Evolutionary conservation across 2,888 invertebrate species (phyloP).

Genomic region (Drosophila infuscata): DNA sequence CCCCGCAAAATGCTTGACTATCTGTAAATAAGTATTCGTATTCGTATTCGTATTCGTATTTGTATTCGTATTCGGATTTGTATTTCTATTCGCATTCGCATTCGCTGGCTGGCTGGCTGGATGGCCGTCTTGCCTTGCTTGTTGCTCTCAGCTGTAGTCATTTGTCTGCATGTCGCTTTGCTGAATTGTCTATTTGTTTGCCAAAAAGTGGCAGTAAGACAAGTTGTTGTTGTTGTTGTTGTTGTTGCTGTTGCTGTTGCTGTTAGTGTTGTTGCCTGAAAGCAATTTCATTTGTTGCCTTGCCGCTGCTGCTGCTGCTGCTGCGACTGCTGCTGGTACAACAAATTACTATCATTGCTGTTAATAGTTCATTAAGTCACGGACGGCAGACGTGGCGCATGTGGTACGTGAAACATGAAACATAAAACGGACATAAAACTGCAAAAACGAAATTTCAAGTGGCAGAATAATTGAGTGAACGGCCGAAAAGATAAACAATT

Average conservation of each 20-base stretch:
- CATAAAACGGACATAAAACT: conserved; percentile 60
- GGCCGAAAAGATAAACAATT: conserved; percentile 74
- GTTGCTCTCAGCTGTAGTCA: conserved; percentile 62
- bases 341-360: conserved; percentile 80
- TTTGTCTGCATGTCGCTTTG: conserved; percentile 80
- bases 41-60: conserved; percentile 25
- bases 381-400: conserved; percentile 68
- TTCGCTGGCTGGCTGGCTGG: not conserved
- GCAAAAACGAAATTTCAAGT: conserved; percentile 56
- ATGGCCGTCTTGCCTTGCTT: conserved; percentile 12
- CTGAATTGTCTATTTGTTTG: conserved; percentile 80
- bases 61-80: conserved; percentile 11
- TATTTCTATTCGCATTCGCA: conserved; percentile 8
- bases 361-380: conserved; percentile 81
- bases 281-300: conserved; percentile 73
- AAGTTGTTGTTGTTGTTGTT: conserved; percentile 64
- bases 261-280: conserved; percentile 46
- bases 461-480: conserved; percentile 81
- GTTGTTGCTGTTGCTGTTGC: conserved; percentile 26
- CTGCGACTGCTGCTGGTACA: conserved; percentile 57
- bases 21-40: conserved; percentile 49
- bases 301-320: conserved; percentile 20
- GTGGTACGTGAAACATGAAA: conserved; percentile 68
- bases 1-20: conserved; percentile 62
- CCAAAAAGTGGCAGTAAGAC: conserved; percentile 80